A percentile compares a stretch with the other conserved stretches of the same genome.
phyloP scores from a whole-genome alignment of 1,140 invertebrate genomes.

The Capitella teleta region DNA sequence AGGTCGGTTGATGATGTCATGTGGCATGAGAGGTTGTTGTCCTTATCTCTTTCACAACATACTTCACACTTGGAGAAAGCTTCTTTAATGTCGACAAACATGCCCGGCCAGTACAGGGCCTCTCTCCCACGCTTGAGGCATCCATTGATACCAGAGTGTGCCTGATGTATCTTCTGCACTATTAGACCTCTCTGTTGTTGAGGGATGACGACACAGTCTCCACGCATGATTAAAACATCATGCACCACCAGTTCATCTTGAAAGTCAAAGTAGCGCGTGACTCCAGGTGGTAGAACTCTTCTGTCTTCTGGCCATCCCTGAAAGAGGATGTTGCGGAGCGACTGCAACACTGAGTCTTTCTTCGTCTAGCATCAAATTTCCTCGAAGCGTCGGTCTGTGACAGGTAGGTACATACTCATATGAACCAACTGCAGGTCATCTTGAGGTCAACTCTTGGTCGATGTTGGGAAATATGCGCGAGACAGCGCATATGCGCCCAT shows the following conservation, averaged over 20 bases:
- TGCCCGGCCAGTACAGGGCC: constrained; percentile 1
- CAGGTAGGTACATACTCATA: not conserved
- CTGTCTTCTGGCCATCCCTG: not conserved
- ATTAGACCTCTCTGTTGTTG: not conserved
- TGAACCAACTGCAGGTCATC: not conserved
- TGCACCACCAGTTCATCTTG: constrained; percentile 1
- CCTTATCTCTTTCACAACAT: not conserved
- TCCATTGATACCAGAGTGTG: not conserved
- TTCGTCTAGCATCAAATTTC: not conserved
- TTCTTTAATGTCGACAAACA: constrained; percentile 1
- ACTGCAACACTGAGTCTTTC: not conserved
- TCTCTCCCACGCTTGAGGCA: not conserved
- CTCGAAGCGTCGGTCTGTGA: not conserved
- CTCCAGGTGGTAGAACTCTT: not conserved
- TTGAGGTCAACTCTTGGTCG: not conserved
- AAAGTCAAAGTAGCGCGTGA: not conserved
- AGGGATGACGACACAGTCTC: not conserved
- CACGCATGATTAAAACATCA: constrained; percentile 1
- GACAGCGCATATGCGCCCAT: constrained; percentile 30
- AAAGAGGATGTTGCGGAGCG: not conserved
- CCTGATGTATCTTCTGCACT: not conserved
- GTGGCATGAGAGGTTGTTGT: not conserved
- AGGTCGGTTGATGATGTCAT: not conserved
- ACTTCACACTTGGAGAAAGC: constrained; percentile 4
- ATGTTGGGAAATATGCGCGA: not conserved